Conservation (phyloP, 2,797 vertebrate species). For the Percopsis omiscomaycus region DNA sequence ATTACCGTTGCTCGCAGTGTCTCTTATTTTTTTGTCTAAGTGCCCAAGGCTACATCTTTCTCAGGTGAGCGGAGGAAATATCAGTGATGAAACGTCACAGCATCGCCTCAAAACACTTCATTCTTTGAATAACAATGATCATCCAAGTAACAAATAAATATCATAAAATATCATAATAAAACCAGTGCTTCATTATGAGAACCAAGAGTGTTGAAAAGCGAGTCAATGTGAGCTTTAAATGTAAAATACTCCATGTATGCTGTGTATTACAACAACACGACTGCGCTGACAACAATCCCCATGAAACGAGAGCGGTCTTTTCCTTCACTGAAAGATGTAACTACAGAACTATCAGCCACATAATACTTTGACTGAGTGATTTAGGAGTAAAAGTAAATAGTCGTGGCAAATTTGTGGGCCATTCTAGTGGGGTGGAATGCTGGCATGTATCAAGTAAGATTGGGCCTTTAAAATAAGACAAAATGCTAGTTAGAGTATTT, state of each 20-base stretch:
- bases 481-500: conserved; percentile 16
- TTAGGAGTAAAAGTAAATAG: too few species aligned
- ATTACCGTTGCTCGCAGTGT: conserved; percentile 31
- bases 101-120: conserved; percentile 44
- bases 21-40: conserved; percentile 31
- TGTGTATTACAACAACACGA: too few species aligned
- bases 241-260: neutral
- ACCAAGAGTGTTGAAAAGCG: conserved; percentile 46
- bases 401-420: too few species aligned
- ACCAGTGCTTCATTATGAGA: conserved; percentile 53
- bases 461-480: neutral
- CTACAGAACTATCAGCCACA: too few species aligned
- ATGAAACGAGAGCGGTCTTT: too few species aligned
- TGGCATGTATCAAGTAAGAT: too few species aligned
- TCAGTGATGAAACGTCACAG: conserved; percentile 42
- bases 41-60: conserved; percentile 36
- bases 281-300: too few species aligned
- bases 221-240: conserved; percentile 46
- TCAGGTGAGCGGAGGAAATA: conserved; percentile 39
- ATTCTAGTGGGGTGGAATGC: too few species aligned
- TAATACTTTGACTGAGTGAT: too few species aligned
- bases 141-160: neutral
- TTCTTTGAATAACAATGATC: conserved; percentile 52
- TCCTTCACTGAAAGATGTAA: too few species aligned
- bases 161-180: conserved; percentile 8